Conservation (phyloP, 2,888 invertebrate species). For the Proisotoma minuta region DNA sequence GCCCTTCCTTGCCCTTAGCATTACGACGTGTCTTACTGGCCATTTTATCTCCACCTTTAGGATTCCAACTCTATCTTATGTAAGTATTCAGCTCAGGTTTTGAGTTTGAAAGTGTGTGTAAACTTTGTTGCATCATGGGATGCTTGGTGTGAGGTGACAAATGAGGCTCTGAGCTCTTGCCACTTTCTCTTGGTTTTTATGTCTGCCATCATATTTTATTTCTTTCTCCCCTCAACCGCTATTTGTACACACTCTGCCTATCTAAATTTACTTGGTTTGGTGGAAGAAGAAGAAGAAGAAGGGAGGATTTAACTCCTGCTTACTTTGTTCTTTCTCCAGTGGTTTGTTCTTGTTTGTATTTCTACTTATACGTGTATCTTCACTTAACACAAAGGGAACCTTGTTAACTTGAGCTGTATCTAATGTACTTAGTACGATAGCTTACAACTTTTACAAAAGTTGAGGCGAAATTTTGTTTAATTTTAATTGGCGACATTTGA, state of each 20-base stretch:
- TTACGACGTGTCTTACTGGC: neutral
- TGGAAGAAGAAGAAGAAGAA: neutral
- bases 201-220: slow-evolving; percentile 39
- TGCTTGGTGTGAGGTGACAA: slow-evolving; percentile 33
- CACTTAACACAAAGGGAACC: too few species aligned
- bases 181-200: slow-evolving; percentile 35
- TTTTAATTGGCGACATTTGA: too few species aligned
- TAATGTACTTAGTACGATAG: too few species aligned
- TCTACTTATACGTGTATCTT: too few species aligned
- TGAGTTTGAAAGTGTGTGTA: neutral
- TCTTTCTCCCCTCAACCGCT: too few species aligned
- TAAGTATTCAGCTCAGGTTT: neutral
- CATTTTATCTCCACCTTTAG: neutral
- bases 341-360: too few species aligned
- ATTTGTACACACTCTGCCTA: too few species aligned
- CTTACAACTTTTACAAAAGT: too few species aligned
- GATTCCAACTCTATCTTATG: neutral
- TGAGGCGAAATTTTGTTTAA: too few species aligned
- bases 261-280: neutral
- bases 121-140: neutral
- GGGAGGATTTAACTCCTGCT: neutral
- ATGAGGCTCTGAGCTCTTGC: slow-evolving; percentile 35
- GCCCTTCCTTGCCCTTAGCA: too few species aligned
- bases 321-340: too few species aligned
- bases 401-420: too few species aligned